Evolutionary conservation across 2,113 vertebrate species (phyloP), one percentile per base, ranked within the genome.

Genomic region (Thamnaconus septentrionalis): DNA sequence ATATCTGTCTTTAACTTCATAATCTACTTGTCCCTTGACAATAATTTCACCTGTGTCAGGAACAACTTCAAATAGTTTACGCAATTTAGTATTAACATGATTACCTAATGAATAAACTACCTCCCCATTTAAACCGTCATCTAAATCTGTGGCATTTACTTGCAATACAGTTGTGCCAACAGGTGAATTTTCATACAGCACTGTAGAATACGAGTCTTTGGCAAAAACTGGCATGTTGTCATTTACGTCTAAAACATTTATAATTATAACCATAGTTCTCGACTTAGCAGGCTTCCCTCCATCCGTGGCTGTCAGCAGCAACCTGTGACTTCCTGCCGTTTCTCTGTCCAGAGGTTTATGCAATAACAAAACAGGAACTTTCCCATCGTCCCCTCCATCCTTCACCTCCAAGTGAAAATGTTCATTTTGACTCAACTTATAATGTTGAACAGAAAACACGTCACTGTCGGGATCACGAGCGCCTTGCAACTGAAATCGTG

Each of bases 141-240:
- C 89, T 1, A 66, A 3, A 61, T 89, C 87, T 10, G 71, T 82
- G 8, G 87, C 87, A 5, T 80, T 46, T 0, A 90, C 62, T 61
- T 75, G 56, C 18, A 76, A 56, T 3, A 90, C 61, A 47, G 63
- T 6, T 0, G 75, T 80, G 1, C 73, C 59, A 5, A 66, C 5
- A 42, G 41, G 31, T 1, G 55, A 44, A 6, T 88, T 87, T 73
- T 90, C 89, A 42, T 61, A 9, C 8, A 89, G 42, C 6, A 7
- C 51, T 4, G 61, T 53, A 4, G 49, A 64, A 59, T 86, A 90
- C 7, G 71, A 55, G 1, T 87, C 83, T 52, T 82, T 65, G 0
- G 39, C 62, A 70, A 85, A 90, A 6, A 55, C 43, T 0, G 89
- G 89, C 6, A 69, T 68, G 53, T 89, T 91, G 41, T 88, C 89